Evolutionary conservation across 2,113 vertebrate genomes (phyloP), one percentile per base, ranked within the genome.

Genomic region (Eidolon helvum): DNA sequence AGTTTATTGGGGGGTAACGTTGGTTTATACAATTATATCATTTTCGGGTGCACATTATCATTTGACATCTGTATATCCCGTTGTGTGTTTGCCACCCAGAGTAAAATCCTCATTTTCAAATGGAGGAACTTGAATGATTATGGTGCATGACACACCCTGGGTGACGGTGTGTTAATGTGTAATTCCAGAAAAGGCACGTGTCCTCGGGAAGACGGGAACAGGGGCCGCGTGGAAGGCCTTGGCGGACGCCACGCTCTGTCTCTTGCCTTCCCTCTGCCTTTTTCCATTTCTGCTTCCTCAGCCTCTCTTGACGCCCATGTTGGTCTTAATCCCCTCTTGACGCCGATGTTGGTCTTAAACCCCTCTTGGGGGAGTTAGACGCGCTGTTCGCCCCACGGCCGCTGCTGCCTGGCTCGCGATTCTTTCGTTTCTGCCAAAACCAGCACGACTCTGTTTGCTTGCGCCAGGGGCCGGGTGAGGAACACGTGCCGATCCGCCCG

Each of bases 341-440:
- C 21, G 38, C 21, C n/a, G 4, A 35, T 24, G 18, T 2, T 21
- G 50, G 38, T 28, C 77, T n/a, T 16, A n/a, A 3, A 26, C 24
- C 22, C 38, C 2, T 45, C 26, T 72, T 5, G 1, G 33, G 40
- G 40, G n/a, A 22, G 2, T 22, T 4, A 22, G 38, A 38, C 78
- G 5, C 0, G 12, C 21, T 28, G 7, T 19, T 12, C 75, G 2
- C 1, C 3, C 35, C 2, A 14, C 10, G 8, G 14, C 12, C 12
- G 48, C 28, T 16, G 6, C 21, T 14, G 19, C n/a, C 24, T 2
- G 57, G 28, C 24, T 53, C 2, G 38, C 1, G 28, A 66, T 9
- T 7, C 11, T 10, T 4, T 1, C 10, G 45, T 9, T 10, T 45
- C 45, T 2, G 45, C 10, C 10, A 45, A 10, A 45, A 11, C 11